Evolutionary conservation across 2,797 vertebrate species (phyloP), one percentile per base, ranked within the genome.

Genomic region (Chaetophractus vellerosus): DNA sequence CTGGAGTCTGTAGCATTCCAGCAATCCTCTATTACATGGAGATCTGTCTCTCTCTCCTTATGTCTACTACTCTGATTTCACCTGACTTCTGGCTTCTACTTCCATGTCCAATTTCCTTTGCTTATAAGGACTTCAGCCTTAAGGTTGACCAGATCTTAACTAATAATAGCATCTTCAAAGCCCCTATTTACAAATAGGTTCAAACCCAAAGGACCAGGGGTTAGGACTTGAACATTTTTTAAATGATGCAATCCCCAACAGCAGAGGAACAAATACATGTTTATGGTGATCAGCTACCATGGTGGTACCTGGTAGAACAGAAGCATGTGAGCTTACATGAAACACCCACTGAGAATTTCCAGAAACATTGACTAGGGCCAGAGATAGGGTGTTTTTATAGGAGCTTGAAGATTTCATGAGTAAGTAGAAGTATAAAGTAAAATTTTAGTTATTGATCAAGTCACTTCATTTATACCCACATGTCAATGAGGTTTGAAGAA

Each of bases 401-500:
- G 26, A 69, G 52, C 6, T 33, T 5, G 52, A 74, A 55, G 78
- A 23, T 90, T 94, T 79, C 21, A 71, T 86, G 41, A 64, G 79
- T 71, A 89, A 88, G 63, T 31, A 74, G 26, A 78, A 24, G 10
- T 75, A 69, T 64, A 90, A 88, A 59, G 31, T 57, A 78, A 48
- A 24, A 33, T 57, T 82, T 87, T 52, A 55, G 12, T 69, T 78
- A 33, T 38, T 88, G 5, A 57, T 93, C 31, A 80, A 45, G 7
- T 71, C 55, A n/a, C 16, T n/a, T 9, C 10, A n/a, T 55, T 87
- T 68, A 6, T 82, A 63, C 14, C 31, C 59, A 63, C 18, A 33
- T 64, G 5, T 38, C 88, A 68, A n/a, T 79, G 66, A 92, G n/a
- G 23, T 88, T 78, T 94, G 23, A 80, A 10, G 45, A 84, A 79